Base-by-base conservation (phyloP, 2,113 vertebrate genomes). In the Neotragus pygmaeus region DNA sequence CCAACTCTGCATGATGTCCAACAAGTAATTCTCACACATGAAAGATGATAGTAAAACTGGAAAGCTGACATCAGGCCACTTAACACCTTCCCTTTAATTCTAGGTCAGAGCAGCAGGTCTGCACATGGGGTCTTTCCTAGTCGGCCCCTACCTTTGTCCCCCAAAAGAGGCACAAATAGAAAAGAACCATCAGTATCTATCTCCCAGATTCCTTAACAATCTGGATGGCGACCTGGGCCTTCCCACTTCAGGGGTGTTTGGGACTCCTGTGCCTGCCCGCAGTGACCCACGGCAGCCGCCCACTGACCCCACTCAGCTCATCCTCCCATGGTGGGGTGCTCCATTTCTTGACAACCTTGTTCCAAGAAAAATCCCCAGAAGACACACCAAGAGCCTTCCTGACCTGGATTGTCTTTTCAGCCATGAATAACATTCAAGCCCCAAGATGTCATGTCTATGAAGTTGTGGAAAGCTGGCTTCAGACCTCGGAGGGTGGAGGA, bases 401-500 rank as follows among this genome's bases (percentile, higher is more conserved):
- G 75, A 88, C 7, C 27, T 60, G 93, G 30, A 53, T 53, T 53
- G 33, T 80, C 90, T 58, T 75, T 57, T 94, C 82, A 25, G 43
- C 55, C 58, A 36, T 5, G 25, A 55, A 57, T 85, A 91, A 96
- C 96, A 96, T 88, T 97, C 55, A 92, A 96, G 58, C 80, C 23
- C 28, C 28, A 80, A 6, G 84, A 53, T 1, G 0, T 90, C 92
- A 92, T 47, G 6, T 94, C 94, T 95, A 25, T 95, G 66, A 96
- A 80, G 80, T 62, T 96, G 36, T 28, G 60, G 75, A 96, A 84
- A 95, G 88, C 75, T 89, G 73, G 66, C 25, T 66, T 96, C 43
- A 62, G 93, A 97, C 89, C 55, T 77, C 90, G 53, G 84, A 88
- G 81, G 58, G 6, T 83, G n/a, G 60, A 91, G 45, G 70, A 47